phyloP scores from a whole-genome alignment of 2,113 vertebrate genomes.

The Telmatochromis sp. region DNA sequence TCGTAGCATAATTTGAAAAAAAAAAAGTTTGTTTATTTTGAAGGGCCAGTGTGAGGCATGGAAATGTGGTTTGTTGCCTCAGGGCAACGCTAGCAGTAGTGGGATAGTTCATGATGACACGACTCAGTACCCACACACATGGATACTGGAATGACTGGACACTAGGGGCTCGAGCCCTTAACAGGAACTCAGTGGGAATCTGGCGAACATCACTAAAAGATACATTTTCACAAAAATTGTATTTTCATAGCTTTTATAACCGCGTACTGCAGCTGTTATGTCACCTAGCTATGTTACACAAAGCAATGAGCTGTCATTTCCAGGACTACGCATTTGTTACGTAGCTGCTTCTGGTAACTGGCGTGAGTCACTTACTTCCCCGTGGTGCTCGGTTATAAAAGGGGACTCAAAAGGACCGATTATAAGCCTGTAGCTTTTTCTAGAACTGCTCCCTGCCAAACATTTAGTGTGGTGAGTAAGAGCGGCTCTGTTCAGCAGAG shows the following conservation, averaged over 20 bases:
- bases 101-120: background rate
- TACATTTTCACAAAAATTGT: background rate
- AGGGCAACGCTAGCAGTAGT: background rate
- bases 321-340: background rate
- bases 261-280: background rate
- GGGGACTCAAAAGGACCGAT: background rate
- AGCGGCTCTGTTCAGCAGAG: background rate
- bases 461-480: background rate
- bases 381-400: background rate
- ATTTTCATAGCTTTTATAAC: background rate
- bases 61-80: background rate
- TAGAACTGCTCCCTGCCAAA: background rate
- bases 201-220: background rate
- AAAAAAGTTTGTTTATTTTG: background rate
- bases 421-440: background rate
- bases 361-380: background rate
- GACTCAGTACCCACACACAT: background rate
- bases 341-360: background rate
- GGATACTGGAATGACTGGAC: background rate
- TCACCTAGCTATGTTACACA: background rate
- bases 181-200: background rate
- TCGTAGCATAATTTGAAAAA: background rate
- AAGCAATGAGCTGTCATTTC: background rate
- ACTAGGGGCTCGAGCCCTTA: background rate
- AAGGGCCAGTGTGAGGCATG: background rate